A percentile compares a stretch with the other conserved stretches of the same genome.
Evolutionary conservation across 2,797 vertebrate genomes (phyloP).

Genomic region (Coluber constrictor): DNA sequence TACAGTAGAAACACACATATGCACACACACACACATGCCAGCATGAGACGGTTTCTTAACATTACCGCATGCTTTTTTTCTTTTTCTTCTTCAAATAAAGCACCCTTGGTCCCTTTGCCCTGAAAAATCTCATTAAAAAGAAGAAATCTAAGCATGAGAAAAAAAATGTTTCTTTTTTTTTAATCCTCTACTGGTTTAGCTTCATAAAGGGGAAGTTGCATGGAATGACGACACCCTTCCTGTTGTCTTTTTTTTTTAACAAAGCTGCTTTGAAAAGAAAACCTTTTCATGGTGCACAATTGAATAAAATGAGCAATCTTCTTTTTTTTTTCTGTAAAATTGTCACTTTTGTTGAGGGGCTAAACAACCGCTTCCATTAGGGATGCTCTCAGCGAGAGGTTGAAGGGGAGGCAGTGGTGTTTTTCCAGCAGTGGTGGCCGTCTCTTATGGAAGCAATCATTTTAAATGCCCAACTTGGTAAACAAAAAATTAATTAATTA

Average conservation of each 20-base stretch:
- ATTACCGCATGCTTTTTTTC: no score
- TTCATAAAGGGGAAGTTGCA: neutral
- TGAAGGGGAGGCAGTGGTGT: no score
- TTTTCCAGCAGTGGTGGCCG: neutral
- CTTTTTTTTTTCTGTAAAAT: neutral
- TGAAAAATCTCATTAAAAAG: neutral
- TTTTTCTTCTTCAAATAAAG: neutral
- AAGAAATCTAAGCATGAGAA: neutral
- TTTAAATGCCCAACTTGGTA: neutral
- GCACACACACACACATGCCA: neutral
- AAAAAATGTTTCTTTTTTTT: neutral
- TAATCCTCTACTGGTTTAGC: neutral
- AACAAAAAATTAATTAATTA: neutral
- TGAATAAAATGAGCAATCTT: neutral
- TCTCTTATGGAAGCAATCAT: neutral
- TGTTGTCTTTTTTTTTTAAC: neutral
- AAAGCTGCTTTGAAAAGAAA: neutral
- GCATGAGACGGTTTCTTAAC: neutral
- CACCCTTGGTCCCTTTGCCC: neutral
- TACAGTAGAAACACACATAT: neutral
- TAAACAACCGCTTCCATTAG: neutral
- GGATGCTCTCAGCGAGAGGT: neutral
- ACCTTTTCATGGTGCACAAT: neutral
- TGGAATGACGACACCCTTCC: neutral
- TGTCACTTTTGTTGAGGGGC: neutral